Percentiles rank a stretch among this genome's conserved stretches.
Evolutionary conservation across 2,113 vertebrate species (phyloP).

Genomic region (Aythya baeri): DNA sequence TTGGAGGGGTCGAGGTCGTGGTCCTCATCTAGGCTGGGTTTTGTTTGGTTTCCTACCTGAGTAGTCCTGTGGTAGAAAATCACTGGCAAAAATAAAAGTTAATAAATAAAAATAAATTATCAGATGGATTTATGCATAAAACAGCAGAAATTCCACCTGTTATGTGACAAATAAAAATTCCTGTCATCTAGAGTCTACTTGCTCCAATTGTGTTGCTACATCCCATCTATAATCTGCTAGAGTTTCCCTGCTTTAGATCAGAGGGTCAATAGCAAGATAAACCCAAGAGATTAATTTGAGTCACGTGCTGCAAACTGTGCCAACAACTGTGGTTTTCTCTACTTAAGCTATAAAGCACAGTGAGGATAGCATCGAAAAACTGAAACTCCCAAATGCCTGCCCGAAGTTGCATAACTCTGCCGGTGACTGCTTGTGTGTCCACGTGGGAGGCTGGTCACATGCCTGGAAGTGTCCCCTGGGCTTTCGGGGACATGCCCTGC

Average conservation of each 20-base stretch:
- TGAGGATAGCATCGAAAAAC: not conserved
- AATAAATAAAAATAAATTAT: not conserved
- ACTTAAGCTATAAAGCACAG: not conserved
- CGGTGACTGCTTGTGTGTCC: not conserved
- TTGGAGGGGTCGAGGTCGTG: not conserved
- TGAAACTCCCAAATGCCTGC: not conserved
- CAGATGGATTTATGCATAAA: not conserved
- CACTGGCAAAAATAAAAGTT: not conserved
- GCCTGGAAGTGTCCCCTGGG: not conserved
- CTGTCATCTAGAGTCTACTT: not conserved
- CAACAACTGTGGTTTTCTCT: slow-evolving; percentile 18
- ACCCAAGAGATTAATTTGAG: slow-evolving; percentile 8
- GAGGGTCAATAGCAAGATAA: slow-evolving; percentile 23
- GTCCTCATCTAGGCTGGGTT: not conserved
- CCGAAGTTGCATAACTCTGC: not conserved
- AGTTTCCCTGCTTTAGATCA: not conserved
- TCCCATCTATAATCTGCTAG: not conserved
- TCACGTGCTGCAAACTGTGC: not conserved
- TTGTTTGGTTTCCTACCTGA: not conserved
- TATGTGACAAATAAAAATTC: not conserved
- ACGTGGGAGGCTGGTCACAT: accelerated
- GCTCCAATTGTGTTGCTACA: not conserved
- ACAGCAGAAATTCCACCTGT: not conserved
- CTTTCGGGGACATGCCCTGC: not conserved
- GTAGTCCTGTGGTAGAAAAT: not conserved